Base-by-base conservation (phyloP, 1,140 invertebrate genomes). In the Drosophila lacteicornis region DNA sequence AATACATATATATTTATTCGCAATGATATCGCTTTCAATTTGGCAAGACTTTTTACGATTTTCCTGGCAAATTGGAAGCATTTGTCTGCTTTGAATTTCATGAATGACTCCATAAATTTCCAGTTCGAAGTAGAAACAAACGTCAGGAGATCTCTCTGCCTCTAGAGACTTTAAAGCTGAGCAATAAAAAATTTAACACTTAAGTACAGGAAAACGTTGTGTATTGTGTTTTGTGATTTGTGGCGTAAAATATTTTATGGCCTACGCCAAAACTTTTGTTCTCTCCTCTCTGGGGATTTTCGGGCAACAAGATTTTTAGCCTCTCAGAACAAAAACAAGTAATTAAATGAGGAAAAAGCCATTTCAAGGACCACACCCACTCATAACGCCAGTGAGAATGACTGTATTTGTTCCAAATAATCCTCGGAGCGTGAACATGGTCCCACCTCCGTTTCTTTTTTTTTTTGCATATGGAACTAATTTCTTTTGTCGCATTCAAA, bases 401-500 rank as follows among this genome's bases (percentile, higher is more conserved):
- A 70, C 38, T 68, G 42, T 70, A 53, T 68, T 70, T 30, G 62
- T 67, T 50, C 27, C 59, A 68, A 47, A 51, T 66, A 69, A 67
- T 69, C 47, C 63, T 22, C 38, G 11, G 15, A 66, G 49, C 47
- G 9, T 51, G 38, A 51, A 63, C 19, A 9, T 5, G n/a, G 2
- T 27, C 19, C 30, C 15, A 17, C 12, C 36, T n/a, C 11, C 15
- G 2, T 42, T n/a, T 7, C n/a, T 42, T 22, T n/a, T 42, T 7
- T 43, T 8, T 22, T n/a, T 22, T 46, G 30, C 42, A 45, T 27
- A 15, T 49, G 38, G 17, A 43, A 74, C 46, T 60, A 74, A 74
- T 74, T 73, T 74, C 70, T 74, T 74, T 73, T 73, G 68, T 70
- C 79, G 71, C 69, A 60, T 73, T 45, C 30, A 74, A 51, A 74